Percentiles rank a stretch among this genome's conserved stretches.
Conservation (phyloP, 2,113 vertebrate species). For the Xyrauchen texanus region DNA sequence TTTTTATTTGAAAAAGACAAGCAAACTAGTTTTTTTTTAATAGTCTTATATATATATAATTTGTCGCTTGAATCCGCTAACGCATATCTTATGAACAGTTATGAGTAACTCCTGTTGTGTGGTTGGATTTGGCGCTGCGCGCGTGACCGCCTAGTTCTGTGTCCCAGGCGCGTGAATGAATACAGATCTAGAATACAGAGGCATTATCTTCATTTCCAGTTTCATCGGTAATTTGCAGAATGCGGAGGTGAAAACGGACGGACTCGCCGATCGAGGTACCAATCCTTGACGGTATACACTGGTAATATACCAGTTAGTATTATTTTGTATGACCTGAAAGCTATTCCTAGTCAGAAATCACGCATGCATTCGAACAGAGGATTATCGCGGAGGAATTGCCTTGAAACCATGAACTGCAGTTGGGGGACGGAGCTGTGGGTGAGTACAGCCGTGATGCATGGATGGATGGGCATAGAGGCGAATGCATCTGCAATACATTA, state of each 20-base stretch:
- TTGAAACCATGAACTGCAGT: slow-evolving; percentile 69
- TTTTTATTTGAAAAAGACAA: no score
- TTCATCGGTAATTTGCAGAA: slow-evolving; percentile 45
- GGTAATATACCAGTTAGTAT: slow-evolving; percentile 4
- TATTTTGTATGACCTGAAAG: slow-evolving; percentile 7
- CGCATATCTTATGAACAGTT: neutral
- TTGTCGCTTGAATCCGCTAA: neutral
- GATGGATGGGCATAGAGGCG: neutral
- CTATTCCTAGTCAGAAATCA: slow-evolving; percentile 1
- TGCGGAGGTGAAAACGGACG: slow-evolving; percentile 54
- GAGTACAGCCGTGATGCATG: slow-evolving; percentile 49
- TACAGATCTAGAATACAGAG: neutral
- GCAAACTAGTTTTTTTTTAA: neutral
- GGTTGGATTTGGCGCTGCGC: neutral
- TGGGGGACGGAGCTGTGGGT: slow-evolving; percentile 80
- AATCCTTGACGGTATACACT: slow-evolving; percentile 40
- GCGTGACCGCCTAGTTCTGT: slow-evolving; percentile 41
- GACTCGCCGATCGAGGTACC: slow-evolving; percentile 41
- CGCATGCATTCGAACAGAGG: slow-evolving; percentile 60
- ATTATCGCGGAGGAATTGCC: slow-evolving; percentile 57
- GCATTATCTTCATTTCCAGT: slow-evolving; percentile 43
- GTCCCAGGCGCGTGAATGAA: slow-evolving; percentile 38
- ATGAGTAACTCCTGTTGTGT: neutral
- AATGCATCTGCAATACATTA: slow-evolving; percentile 5
- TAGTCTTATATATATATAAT: no score